A percentile compares a stretch with the other conserved stretches of the same genome.
phyloP scores from a whole-genome alignment of 2,797 vertebrate genomes.

The Ispidina picta region DNA sequence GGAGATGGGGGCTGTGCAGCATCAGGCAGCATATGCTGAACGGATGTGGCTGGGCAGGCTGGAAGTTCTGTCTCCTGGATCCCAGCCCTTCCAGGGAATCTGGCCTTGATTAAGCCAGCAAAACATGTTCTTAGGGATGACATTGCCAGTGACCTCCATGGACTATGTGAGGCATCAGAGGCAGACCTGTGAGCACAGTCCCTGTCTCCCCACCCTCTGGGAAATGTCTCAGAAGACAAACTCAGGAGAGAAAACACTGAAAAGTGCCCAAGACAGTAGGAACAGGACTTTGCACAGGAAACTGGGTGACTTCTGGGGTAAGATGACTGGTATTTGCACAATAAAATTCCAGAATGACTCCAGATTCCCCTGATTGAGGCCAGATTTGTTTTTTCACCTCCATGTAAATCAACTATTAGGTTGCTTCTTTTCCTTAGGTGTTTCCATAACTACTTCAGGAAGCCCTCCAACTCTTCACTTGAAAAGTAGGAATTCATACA shows the following conservation, averaged over 20 bases:
- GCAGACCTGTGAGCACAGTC: background rate
- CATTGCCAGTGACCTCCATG: background rate
- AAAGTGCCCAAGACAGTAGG: background rate
- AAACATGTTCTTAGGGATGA: background rate
- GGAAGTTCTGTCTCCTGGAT: background rate
- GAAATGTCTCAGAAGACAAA: background rate
- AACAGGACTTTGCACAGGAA: background rate
- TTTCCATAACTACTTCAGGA: background rate
- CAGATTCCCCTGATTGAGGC: background rate
- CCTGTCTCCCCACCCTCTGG: background rate
- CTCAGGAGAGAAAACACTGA: background rate
- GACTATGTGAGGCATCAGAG: accelerated
- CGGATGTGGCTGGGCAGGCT: accelerated
- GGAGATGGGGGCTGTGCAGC: background rate
- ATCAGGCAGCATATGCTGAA: accelerated
- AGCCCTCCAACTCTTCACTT: background rate
- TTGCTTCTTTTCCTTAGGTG: background rate
- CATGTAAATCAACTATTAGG: background rate
- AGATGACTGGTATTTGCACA: background rate
- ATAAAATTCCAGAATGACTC: background rate
- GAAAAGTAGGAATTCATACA: background rate
- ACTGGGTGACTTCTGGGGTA: background rate
- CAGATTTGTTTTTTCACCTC: background rate
- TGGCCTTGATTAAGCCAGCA: background rate
- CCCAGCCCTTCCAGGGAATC: background rate